These are phyloP conservation scores for Crepidodera aurea DNA, from an alignment of 2,888 invertebrate species.

Conservation along the genomic window DNA sequence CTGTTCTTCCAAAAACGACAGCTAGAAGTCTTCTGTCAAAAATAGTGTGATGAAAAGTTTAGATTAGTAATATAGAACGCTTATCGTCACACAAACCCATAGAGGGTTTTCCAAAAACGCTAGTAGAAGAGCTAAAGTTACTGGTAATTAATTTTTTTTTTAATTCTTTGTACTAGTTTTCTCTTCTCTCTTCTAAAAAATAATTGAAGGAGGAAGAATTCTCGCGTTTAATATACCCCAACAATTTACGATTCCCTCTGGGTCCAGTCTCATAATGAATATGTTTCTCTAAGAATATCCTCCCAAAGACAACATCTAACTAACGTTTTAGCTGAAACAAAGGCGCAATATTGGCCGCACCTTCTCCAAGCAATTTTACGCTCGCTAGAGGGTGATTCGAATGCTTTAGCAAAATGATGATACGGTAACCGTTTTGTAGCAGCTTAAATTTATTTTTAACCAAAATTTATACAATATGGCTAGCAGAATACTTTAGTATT, in stretches of 20 bases:
- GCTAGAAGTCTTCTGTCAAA: no score
- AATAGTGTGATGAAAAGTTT: no score
- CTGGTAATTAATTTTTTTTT: no score
- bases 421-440: no score
- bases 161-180: not conserved
- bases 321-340: slow-evolving; percentile 19
- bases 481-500: no score
- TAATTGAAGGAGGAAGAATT: slow-evolving; percentile 1
- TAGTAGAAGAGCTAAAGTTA: no score
- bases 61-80: no score
- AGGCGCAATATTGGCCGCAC: slow-evolving; percentile 21
- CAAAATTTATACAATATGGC: no score
- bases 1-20: no score
- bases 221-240: slow-evolving; percentile 6
- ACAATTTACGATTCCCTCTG: slow-evolving; percentile 1
- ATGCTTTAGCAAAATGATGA: not conserved
- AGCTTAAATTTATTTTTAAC: no score
- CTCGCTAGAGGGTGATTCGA: not conserved
- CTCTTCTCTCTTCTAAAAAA: not conserved
- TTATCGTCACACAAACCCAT: no score
- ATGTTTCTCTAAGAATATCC: slow-evolving; percentile 16
- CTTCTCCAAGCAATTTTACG: not conserved
- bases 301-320: slow-evolving; percentile 11
- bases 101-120: no score
- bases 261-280: slow-evolving; percentile 8